Evolutionary conservation across 2,888 invertebrate species (phyloP).

Genomic region (Dryococelus australis): DNA sequence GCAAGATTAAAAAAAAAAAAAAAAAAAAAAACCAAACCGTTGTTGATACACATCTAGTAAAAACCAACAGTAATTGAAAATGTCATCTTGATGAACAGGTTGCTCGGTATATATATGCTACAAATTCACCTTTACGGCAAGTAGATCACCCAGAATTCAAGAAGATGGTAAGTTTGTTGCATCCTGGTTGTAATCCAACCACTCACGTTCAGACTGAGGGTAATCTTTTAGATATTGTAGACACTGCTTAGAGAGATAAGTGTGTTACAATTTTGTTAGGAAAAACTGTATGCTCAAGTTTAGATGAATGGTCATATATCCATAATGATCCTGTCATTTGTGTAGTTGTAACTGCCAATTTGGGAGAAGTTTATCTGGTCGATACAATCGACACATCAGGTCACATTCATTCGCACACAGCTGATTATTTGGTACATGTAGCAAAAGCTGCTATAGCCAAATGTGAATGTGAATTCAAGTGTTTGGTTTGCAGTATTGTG

Average conservation of each 20-base stretch:
- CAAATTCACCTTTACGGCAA: not conserved
- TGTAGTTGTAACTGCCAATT: constrained; percentile 1
- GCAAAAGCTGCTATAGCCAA: not conserved
- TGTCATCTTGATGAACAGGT: not conserved
- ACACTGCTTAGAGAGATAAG: no score
- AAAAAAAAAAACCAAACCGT: not conserved
- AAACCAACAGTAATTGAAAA: not conserved
- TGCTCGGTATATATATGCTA: not conserved
- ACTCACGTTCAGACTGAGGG: not conserved
- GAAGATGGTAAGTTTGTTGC: no score
- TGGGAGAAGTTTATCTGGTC: no score
- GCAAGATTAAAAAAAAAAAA: not conserved
- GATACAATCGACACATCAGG: constrained; percentile 6
- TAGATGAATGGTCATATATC: not conserved
- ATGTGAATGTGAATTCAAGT: not conserved
- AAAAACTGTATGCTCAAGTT: not conserved
- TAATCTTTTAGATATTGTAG: not conserved
- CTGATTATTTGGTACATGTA: constrained; percentile 1
- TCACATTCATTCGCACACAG: not conserved
- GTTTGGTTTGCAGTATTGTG: no score
- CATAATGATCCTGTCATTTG: constrained; percentile 1
- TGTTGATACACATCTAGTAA: not conserved
- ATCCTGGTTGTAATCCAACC: not conserved
- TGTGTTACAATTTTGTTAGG: not conserved
- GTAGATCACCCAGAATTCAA: not conserved